Conservation (phyloP, 2,797 vertebrate species). For the Philypnodon macrostomus region DNA sequence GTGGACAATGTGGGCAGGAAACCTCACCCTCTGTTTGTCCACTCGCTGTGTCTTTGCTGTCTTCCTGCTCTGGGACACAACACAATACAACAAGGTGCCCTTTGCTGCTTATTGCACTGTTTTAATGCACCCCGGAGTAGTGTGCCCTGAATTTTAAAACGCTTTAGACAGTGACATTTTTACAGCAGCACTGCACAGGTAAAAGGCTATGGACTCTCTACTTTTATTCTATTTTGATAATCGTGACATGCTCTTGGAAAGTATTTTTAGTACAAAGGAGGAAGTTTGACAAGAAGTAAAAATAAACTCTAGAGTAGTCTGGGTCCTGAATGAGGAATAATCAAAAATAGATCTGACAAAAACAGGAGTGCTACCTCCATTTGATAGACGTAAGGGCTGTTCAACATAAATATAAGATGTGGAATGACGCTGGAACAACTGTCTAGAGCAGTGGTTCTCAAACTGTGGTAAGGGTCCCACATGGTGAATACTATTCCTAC, state of each 20-base stretch:
- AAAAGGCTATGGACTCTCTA: slow-evolving; percentile 11
- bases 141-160: slow-evolving; percentile 48
- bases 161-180: slow-evolving; percentile 20
- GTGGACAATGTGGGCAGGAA: slow-evolving; percentile 71
- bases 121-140: slow-evolving; percentile 35
- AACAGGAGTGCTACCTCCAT: too few relatives aligned
- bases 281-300: slow-evolving; percentile 28
- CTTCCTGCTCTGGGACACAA: slow-evolving; percentile 60
- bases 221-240: slow-evolving; percentile 49
- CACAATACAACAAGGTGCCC: slow-evolving; percentile 61
- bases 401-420: too few relatives aligned
- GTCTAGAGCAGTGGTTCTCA: too few relatives aligned
- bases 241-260: slow-evolving; percentile 33
- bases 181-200: slow-evolving; percentile 14
- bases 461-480: too few relatives aligned
- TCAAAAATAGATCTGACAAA: slow-evolving; percentile 50
- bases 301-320: slow-evolving; percentile 33
- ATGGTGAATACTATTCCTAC: too few relatives aligned
- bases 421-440: too few relatives aligned
- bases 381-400: too few relatives aligned
- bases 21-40: slow-evolving; percentile 74
- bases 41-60: slow-evolving; percentile 55
- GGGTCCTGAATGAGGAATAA: slow-evolving; percentile 34
- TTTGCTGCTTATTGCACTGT: slow-evolving; percentile 43
- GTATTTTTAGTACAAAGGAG: slow-evolving; percentile 47